Base-by-base conservation (phyloP, 2,113 vertebrate genomes). In the Peucedramus taeniatus region DNA sequence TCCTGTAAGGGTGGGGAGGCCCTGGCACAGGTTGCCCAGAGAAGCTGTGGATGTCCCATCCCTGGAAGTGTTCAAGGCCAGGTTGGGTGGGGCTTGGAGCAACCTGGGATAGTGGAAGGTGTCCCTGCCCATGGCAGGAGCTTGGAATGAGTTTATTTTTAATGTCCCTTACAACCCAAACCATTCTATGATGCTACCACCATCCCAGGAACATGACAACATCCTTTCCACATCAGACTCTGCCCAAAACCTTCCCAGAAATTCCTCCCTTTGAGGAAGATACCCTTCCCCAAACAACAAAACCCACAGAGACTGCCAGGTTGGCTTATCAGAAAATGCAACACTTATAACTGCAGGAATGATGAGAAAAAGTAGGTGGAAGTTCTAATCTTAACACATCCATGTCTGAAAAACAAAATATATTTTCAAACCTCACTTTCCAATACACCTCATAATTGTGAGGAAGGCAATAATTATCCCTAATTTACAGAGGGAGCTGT, bases 391-490 rank as follows among this genome's bases (percentile, higher is more conserved):
- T 78, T 85, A 10, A 27, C 71, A 76, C 16, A 56, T 42, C 76
- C 8, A 0, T 33, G 30, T 63, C 80, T 93, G 90, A 72, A 95
- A 93, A 93, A 60, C 40, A 80, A 94, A 89, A 60, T 18, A 22
- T 45, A 83, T 87, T 89, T 72, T 40, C 63, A 53, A 91, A 51
- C 14, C 53, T 94, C 49, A 15, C 53, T 51, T 80, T 80, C 44
- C n/a, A 78, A 22, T 70, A 47, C 5, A 87, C 60, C 65, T 92
- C 40, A 47, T 28, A 77, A 77, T 33, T 51, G n/a, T 51, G 50
- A 82, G 37, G 40, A 96, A 92, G 74, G 69, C 50, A 74, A 42
- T 39, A 90, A 92, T 87, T 92, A 94, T 74, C 45, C 60, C 24
- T 74, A 69, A 81, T 90, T 87, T 87, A 78, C 40, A 44, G 69